Evolutionary conservation across 2,797 vertebrate genomes (phyloP).

Genomic region (Halcyon badia): DNA sequence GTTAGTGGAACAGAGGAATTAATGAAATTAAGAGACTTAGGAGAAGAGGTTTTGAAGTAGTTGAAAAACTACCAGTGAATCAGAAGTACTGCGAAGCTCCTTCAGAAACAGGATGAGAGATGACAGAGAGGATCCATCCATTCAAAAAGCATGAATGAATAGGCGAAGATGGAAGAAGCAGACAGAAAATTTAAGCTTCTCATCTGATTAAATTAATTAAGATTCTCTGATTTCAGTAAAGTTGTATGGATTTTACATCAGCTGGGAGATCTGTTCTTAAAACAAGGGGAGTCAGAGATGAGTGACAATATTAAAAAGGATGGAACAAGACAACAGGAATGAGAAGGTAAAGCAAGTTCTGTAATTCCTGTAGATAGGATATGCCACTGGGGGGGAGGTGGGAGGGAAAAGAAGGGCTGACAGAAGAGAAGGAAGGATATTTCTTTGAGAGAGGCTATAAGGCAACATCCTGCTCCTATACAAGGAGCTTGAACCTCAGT

Average conservation of each 20-base stretch:
- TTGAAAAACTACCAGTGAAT: not conserved
- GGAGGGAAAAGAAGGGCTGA: not conserved
- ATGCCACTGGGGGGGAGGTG: not conserved
- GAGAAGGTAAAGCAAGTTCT: not conserved
- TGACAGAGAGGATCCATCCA: not conserved
- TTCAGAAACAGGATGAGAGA: not conserved
- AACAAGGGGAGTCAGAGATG: not conserved
- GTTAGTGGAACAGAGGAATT: not conserved
- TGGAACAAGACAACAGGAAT: not conserved
- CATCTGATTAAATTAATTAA: not conserved
- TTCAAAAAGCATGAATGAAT: not conserved
- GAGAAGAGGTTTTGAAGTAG: not conserved
- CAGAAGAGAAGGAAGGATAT: not conserved
- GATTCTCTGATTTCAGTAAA: not conserved
- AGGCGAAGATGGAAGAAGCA: not conserved
- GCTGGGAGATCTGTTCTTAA: not conserved
- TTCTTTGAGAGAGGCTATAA: fast-evolving
- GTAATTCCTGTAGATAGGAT: not conserved
- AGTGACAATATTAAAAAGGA: not conserved
- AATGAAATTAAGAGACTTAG: not conserved
- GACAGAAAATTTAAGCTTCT: not conserved
- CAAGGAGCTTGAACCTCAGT: not conserved
- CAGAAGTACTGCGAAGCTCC: not conserved
- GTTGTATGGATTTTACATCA: not conserved
- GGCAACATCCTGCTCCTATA: not conserved